Conservation (phyloP, 2,888 invertebrate genomes). For the Dilophus febrilis region DNA sequence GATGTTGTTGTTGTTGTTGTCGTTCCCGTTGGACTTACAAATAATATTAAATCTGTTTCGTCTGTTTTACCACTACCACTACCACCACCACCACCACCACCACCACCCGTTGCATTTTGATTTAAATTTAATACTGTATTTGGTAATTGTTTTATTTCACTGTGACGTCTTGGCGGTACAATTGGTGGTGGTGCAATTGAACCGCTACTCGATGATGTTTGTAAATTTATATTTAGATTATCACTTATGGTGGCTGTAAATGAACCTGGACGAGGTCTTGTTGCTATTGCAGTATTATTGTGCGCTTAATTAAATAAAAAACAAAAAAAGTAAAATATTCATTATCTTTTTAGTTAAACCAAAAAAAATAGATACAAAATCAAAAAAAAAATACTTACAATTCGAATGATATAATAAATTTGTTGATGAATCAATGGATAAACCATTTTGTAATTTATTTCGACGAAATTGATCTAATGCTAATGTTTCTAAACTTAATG, state of each 20-base stretch:
- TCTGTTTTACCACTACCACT: conserved; percentile 9
- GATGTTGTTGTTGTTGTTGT: conserved; percentile 9
- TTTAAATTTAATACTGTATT: too few species aligned
- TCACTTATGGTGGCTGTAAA: conserved; percentile 16
- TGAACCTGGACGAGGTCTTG: conserved; percentile 38
- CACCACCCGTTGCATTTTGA: too few species aligned
- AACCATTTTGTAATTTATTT: conserved; percentile 33
- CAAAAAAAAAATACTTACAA: conserved; percentile 4
- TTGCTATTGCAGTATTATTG: conserved; percentile 4
- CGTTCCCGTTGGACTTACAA: conserved; percentile 41
- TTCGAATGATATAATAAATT: not conserved
- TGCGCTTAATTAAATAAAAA: not conserved
- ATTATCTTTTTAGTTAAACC: not conserved
- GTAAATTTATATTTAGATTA: not conserved
- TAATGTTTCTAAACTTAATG: conserved; percentile 70
- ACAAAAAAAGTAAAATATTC: not conserved
- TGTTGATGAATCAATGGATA: conserved; percentile 6
- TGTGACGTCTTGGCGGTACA: conserved; percentile 17
- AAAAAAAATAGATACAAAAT: not conserved
- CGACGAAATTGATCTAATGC: conserved; percentile 67
- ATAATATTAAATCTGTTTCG: conserved; percentile 51
- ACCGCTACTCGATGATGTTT: conserved; percentile 13
- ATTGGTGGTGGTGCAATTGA: conserved; percentile 32
- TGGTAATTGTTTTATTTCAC: conserved; percentile 7
- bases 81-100: conserved; percentile 3